Conservation (phyloP, 2,888 invertebrate genomes). For the Drosophila lacicola region DNA sequence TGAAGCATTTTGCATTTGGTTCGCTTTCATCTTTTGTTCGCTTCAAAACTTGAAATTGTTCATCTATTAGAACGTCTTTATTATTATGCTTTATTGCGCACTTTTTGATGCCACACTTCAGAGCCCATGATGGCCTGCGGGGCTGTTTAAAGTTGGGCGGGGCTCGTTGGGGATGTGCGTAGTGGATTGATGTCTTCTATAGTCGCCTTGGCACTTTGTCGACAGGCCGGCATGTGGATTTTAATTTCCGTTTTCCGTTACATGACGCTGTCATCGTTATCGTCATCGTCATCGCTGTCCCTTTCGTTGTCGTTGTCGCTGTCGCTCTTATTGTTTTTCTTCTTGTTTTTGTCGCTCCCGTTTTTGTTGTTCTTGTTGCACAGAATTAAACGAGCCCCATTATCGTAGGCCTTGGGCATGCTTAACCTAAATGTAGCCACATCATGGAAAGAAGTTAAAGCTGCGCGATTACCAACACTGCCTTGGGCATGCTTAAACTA, state of each 20-base stretch:
- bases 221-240: constrained; percentile 53
- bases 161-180: background rate
- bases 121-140: background rate
- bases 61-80: constrained; percentile 29
- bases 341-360: constrained; percentile 6
- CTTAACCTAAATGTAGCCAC: constrained; percentile 1
- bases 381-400: constrained; percentile 11
- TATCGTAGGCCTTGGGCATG: constrained; percentile 2
- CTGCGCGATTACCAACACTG: constrained; percentile 8
- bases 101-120: constrained; percentile 16
- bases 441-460: background rate
- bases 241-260: constrained; percentile 73
- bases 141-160: background rate
- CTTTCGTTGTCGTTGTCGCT: background rate
- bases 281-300: constrained; percentile 33
- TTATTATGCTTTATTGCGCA: constrained; percentile 35
- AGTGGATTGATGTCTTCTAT: constrained; percentile 30
- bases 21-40: constrained; percentile 36
- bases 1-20: constrained; percentile 10
- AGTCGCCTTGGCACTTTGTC: constrained; percentile 41
- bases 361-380: background rate
- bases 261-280: constrained; percentile 62
- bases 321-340: constrained; percentile 4
- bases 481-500: background rate
- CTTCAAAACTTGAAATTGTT: constrained; percentile 24